Evolutionary conservation across 2,888 invertebrate genomes (phyloP), one percentile per base, ranked within the genome.

Genomic region (Chymomyza caudatula): DNA sequence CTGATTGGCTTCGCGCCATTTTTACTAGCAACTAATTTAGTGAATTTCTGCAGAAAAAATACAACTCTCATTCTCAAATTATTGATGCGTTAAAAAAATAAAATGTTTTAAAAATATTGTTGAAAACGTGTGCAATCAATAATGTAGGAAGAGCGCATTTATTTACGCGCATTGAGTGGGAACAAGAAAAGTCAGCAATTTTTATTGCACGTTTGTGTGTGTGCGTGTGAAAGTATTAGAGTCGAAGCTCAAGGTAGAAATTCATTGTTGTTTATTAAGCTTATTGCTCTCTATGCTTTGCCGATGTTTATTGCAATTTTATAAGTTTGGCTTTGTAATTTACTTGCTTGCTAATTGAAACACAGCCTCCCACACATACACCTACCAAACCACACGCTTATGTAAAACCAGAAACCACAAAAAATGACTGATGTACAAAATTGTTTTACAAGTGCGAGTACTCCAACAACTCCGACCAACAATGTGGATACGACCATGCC

Each of bases 381-480:
- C 67, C 66, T 37, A 63, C 19, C 47, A 63, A 42, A 64, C 66
- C 49, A 66, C 60, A 64, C 52, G 57, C 11, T 19, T 74, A 71
- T 77, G 74, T 69, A 69, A 62, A 61, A 65, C 63, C 47, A 19
- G 17, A 53, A 58, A 62, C 63, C 43, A 64, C 55, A 47, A 76
- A 82, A 76, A 69, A 84, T 88, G 88, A 86, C 80, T 77, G 87
- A 85, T 81, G 76, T 83, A 74, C 60, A 65, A 63, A 77, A 76
- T 77, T 78, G 77, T 87, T 76, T 84, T 79, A 69, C 79, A 85
- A 86, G 80, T 72, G 77, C 77, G 69, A 55, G 20, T 13, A 25
- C 43, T 3, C 73, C 63, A 42, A 63, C 63, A 49, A 84, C 73
- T 8, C 80, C 77, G 5, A 62, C 70, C 4, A 76, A 78, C 68